Base-by-base conservation (phyloP, 2,888 invertebrate species). In the Atherix ibis region DNA sequence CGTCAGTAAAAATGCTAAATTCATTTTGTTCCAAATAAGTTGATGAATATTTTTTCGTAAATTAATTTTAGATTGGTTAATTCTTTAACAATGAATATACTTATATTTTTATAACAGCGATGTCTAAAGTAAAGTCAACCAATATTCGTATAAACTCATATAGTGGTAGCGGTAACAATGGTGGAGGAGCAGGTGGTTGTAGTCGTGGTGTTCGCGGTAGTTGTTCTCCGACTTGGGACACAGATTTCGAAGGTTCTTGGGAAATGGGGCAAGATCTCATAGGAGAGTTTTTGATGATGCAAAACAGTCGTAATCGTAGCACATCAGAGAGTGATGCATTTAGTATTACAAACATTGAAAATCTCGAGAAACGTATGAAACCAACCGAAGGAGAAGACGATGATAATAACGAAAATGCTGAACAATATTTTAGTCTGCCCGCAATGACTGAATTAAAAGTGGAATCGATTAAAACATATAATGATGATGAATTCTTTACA, bases 241-340 rank as follows among this genome's bases (percentile, higher is more conserved):
- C 53, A 15, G 52, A 56, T 45, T 56, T 56, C 34, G 51, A 52
- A 40, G 55, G 53, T 18, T 48, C 51, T 38, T 56, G 55, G 55
- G 55, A 56, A 47, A 56, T 56, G 55, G 54, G 53, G 25, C 48
- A 48, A 32, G 54, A 56, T 48, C 39, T 54, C 26, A 53, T 54
- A n/a, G 49, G 51, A 35, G 55, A 56, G 41, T 55, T 54, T 39
- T 45, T 54, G 27, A 40, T 47, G 6, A 49, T 47, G 34, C 46
- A 49, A 43, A 51, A 54, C 38, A 48, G 45, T 39, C 49, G 51
- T 18, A 52, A 53, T 46, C 47, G 50, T 3, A 49, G 50, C 35
- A 50, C 47, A 35, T 51, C 52, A 13, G 51, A 51, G 29, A 48
- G 48, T 37, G 49, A 45, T 32, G 47, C 47, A 15, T 44, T 44